These are phyloP conservation scores for Brienomyrus longianalis DNA, from an alignment of 2,113 vertebrate species.

Conservation along the genomic window DNA sequence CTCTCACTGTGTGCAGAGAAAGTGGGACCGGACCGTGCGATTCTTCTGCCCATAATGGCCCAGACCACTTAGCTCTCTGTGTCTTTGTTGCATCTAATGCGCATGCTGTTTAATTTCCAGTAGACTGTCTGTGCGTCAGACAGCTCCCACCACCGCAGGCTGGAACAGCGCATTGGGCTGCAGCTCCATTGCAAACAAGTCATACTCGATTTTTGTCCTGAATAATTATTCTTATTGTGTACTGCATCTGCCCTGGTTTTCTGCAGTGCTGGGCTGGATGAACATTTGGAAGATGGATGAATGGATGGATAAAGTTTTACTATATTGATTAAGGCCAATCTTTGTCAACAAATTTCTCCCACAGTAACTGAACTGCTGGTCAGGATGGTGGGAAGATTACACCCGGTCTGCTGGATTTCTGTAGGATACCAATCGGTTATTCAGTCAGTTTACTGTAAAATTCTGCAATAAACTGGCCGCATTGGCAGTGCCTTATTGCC, in stretches of 20 bases:
- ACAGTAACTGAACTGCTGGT: not conserved
- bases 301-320: not conserved
- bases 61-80: not conserved
- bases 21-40: not conserved
- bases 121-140: not conserved
- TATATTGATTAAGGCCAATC: not conserved
- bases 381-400: not conserved
- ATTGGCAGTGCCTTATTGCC: not conserved
- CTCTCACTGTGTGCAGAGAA: too few relatives aligned
- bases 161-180: constrained; percentile 40
- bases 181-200: constrained; percentile 30
- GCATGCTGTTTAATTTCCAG: not conserved
- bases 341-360: not conserved
- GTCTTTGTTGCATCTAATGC: not conserved
- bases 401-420: not conserved
- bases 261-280: not conserved
- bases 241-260: not conserved
- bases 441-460: not conserved
- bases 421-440: not conserved
- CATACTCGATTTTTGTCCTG: not conserved
- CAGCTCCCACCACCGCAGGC: constrained; percentile 15
- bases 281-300: not conserved
- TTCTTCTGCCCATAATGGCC: not conserved
- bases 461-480: not conserved
- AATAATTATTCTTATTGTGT: not conserved